Conservation (phyloP, 2,113 vertebrate genomes). For the Pterocles burchelli region DNA sequence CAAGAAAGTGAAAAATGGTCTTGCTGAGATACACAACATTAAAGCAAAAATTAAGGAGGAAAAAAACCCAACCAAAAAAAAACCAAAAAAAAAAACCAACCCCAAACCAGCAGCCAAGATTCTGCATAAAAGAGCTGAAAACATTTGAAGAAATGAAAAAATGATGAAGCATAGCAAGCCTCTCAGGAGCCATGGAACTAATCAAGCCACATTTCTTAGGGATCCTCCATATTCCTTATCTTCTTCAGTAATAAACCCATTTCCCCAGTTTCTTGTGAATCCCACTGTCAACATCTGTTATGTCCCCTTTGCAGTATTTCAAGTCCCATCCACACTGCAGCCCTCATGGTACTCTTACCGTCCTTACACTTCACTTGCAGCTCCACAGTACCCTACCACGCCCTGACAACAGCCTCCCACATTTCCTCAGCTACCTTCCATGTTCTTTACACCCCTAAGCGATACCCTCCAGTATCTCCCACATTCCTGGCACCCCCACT, state of each 20-base stretch:
- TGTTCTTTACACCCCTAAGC: not conserved
- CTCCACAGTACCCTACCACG: not conserved
- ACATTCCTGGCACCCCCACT: rapidly evolving
- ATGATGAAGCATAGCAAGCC: not conserved
- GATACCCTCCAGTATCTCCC: rapidly evolving
- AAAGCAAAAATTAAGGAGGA: slow-evolving; percentile 47
- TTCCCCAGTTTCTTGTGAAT: not conserved
- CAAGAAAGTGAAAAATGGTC: slow-evolving; percentile 8
- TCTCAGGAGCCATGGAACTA: not conserved
- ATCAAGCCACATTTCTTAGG: not conserved
- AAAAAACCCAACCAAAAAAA: not conserved
- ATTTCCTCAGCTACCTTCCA: not conserved
- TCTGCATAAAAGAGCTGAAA: slow-evolving; percentile 43
- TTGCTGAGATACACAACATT: slow-evolving; percentile 4
- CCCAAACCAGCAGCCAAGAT: not conserved
- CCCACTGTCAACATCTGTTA: not conserved
- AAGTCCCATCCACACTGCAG: not conserved
- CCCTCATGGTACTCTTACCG: rapidly evolving
- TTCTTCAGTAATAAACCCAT: not conserved
- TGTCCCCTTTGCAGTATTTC: not conserved
- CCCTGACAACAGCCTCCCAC: not conserved
- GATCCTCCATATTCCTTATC: not conserved
- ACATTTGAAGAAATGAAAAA: not conserved
- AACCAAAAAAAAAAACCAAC: not conserved
- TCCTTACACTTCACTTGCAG: not conserved